Conservation (phyloP, 1,140 invertebrate genomes). For the Hypothenemus hampei region DNA sequence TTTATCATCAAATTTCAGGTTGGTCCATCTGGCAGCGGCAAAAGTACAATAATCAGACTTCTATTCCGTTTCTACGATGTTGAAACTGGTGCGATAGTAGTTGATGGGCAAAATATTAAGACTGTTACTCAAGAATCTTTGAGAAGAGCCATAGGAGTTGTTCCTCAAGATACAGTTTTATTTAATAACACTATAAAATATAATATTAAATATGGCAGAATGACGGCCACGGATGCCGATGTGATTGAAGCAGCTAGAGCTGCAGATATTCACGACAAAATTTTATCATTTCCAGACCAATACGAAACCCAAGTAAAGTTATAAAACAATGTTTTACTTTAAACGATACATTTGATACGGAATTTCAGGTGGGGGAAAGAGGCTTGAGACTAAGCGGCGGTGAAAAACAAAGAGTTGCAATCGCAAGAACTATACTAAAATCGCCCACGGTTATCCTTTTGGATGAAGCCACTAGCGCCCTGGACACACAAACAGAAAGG, state of each 20-base stretch:
- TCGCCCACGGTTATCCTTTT: slow-evolving; percentile 70
- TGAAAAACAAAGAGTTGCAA: slow-evolving; percentile 91
- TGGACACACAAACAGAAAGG: slow-evolving; percentile 79
- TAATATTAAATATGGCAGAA: slow-evolving; percentile 91
- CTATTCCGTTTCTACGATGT: slow-evolving; percentile 96
- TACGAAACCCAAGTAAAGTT: slow-evolving; percentile 69
- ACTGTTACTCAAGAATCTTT: slow-evolving; percentile 76
- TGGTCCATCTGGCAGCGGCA: slow-evolving; percentile 87
- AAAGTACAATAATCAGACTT: slow-evolving; percentile 89
- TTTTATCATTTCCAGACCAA: slow-evolving; percentile 81
- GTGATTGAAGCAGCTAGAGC: slow-evolving; percentile 82
- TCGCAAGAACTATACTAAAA: slow-evolving; percentile 86
- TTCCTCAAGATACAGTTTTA: slow-evolving; percentile 95
- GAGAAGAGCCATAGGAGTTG: slow-evolving; percentile 78
- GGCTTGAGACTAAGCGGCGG: slow-evolving; percentile 79
- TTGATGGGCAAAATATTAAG: slow-evolving; percentile 83
- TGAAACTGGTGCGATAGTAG: slow-evolving; percentile 73
- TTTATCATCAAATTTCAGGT: slow-evolving; percentile 61
- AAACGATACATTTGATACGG: neutral
- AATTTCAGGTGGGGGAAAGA: slow-evolving; percentile 63
- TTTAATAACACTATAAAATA: slow-evolving; percentile 91
- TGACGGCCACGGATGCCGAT: slow-evolving; percentile 73
- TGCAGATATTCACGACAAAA: slow-evolving; percentile 92
- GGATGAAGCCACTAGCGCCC: slow-evolving; percentile 85
- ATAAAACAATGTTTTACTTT: no score